Base-by-base conservation (phyloP, 2,113 vertebrate genomes). In the Atractosteus spatula region DNA sequence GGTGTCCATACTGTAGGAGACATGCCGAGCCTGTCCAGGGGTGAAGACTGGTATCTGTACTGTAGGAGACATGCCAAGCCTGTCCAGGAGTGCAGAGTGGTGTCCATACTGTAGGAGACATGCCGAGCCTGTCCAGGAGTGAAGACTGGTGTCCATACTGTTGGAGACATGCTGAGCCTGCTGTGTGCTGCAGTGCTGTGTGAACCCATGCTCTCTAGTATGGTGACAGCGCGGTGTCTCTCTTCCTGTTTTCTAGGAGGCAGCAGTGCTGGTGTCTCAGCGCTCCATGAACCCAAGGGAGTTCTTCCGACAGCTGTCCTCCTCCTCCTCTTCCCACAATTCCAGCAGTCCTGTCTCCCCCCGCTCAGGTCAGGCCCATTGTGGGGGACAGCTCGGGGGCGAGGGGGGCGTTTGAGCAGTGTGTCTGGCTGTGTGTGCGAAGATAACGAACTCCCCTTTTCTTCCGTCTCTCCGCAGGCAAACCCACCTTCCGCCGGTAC, bases 241-340 rank as follows among this genome's bases (percentile, higher is more conserved):
- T 44, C 16, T 1, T 11, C 63, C 6, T 79, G 54, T 71, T 56
- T 68, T 69, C 70, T 70, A 95, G 94, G 93, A 94, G 81, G 93
- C 90, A 16, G 93, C 93, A 0, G 87, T 11, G 11, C 89, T 94
- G 71, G 90, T 94, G 5, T 93, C 92, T 3, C 91, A 94, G 66
- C 90, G 92, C 59, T 76, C 89, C 7, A 88, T 92, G 76, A 93
- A 93, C 76, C 92, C 93, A 0, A 77, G 93, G 17, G 92, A 91
- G 62, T 93, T 94, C 83, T 94, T 95, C 84, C 89, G 88, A 71
- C 93, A 93, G 76, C 88, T 93, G 67, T 94, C 92, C 0, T 91
- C 89, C 2, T 91, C 91, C 0, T 90, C 81, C 0, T 29, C 29
- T 29, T 79, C 91, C 42, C 67, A 76, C 17, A 79, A 87, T 69